Conservation (phyloP, 2,888 invertebrate genomes). For the Junonia oenone region DNA sequence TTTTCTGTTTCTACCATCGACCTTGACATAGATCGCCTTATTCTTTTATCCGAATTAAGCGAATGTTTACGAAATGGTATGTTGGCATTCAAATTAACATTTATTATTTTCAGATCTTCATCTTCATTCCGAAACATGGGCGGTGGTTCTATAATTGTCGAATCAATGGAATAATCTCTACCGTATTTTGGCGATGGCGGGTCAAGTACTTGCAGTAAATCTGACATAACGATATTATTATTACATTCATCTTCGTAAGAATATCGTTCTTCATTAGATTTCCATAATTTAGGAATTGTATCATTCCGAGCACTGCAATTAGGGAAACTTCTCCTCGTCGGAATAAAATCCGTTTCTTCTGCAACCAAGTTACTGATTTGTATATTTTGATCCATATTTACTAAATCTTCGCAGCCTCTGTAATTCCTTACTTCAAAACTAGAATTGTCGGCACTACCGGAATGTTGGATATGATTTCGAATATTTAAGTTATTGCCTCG, state of each 20-base stretch:
- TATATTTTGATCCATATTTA: constrained; percentile 81
- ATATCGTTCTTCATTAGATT: constrained; percentile 64
- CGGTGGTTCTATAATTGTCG: constrained; percentile 77
- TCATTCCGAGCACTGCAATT: constrained; percentile 76
- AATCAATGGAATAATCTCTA: constrained; percentile 48
- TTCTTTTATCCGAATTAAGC: constrained; percentile 81
- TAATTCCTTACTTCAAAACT: constrained; percentile 78
- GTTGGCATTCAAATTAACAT: constrained; percentile 60
- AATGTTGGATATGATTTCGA: constrained; percentile 69
- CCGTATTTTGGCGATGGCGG: constrained; percentile 62
- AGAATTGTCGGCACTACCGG: constrained; percentile 80
- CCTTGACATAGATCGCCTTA: constrained; percentile 65
- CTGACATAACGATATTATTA: constrained; percentile 39
- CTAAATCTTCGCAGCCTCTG: constrained; percentile 84
- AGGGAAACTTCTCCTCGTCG: constrained; percentile 83
- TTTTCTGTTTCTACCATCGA: constrained; percentile 68
- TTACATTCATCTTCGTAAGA: constrained; percentile 41
- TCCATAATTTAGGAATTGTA: constrained; percentile 58
- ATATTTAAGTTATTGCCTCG: constrained; percentile 39
- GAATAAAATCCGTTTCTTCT: constrained; percentile 54
- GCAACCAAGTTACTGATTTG: constrained; percentile 65
- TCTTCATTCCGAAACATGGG: constrained; percentile 79
- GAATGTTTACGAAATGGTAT: constrained; percentile 77
- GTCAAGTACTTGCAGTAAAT: constrained; percentile 54
- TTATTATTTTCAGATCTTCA: constrained; percentile 63